Evolutionary conservation across 2,113 vertebrate genomes (phyloP).

Genomic region (Synchiropus splendidus): DNA sequence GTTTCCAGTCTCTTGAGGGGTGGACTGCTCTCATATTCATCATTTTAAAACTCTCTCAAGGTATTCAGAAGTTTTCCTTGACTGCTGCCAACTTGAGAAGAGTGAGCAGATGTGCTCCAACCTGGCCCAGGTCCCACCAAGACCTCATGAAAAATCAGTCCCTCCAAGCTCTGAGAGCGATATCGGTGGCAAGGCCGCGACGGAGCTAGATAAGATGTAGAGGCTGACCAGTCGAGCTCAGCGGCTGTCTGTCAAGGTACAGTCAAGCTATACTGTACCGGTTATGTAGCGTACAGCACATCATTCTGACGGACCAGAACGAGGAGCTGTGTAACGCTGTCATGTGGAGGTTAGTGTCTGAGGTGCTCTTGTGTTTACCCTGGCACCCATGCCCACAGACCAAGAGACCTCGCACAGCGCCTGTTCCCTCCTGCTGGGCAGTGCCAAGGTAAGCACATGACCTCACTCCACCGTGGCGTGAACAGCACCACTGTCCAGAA

Average conservation of each 20-base stretch:
- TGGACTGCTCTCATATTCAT: constrained; percentile 23
- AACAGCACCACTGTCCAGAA: constrained; percentile 21
- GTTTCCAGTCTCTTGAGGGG: constrained; percentile 15
- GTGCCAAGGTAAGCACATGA: constrained; percentile 70
- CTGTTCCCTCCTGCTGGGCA: too few relatives aligned
- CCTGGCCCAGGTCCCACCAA: constrained; percentile 10
- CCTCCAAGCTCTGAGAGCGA: constrained; percentile 16
- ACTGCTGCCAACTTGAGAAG: constrained; percentile 16
- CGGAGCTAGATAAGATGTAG: constrained; percentile 37
- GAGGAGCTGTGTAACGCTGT: too few relatives aligned
- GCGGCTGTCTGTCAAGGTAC: too few relatives aligned
- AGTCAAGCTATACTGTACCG: too few relatives aligned
- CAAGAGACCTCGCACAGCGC: constrained; percentile 54
- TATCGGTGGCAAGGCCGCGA: too few relatives aligned
- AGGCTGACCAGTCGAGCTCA: too few relatives aligned
- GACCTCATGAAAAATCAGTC: constrained; percentile 16
- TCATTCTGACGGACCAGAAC: too few relatives aligned
- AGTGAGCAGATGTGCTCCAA: constrained; percentile 23
- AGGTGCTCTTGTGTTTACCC: constrained; percentile 54
- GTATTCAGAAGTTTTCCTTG: constrained; percentile 36
- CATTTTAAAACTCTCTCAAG: constrained; percentile 19
- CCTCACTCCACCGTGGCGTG: constrained; percentile 43
- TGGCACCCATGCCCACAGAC: constrained; percentile 45
- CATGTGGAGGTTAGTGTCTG: too few relatives aligned
- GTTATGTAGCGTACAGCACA: too few relatives aligned